These are phyloP conservation scores for Eupeodes luniger DNA, from an alignment of 2,888 invertebrate species.

Conservation along the genomic window DNA sequence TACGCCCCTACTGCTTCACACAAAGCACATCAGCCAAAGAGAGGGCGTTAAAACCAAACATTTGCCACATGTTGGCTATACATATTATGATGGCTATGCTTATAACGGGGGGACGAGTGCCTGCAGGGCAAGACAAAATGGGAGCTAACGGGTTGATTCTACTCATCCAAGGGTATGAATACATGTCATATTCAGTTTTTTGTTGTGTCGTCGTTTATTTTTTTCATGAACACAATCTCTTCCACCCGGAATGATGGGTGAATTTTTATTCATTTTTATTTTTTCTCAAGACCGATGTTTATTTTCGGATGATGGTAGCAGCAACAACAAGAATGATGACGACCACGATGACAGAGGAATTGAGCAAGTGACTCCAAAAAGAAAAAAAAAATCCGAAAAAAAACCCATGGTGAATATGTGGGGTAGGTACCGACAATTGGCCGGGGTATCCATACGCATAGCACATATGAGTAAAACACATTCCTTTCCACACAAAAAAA, in stretches of 20 bases:
- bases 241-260: slow-evolving; percentile 1
- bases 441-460: not conserved
- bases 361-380: slow-evolving; percentile 66
- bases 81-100: not conserved
- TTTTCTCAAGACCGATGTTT: slow-evolving; percentile 24
- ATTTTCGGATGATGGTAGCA: slow-evolving; percentile 27
- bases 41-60: slow-evolving; percentile 27
- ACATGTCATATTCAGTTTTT: slow-evolving; percentile 67
- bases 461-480: not conserved
- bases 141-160: slow-evolving; percentile 52
- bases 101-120: not conserved
- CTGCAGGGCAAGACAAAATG: slow-evolving; percentile 21
- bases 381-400: not conserved
- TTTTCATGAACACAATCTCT: slow-evolving; percentile 20
- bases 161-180: slow-evolving; percentile 47
- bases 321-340: slow-evolving; percentile 23
- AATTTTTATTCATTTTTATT: not conserved
- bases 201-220: slow-evolving; percentile 5
- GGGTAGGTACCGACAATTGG: slow-evolving; percentile 3
- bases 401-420: slow-evolving; percentile 33
- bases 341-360: slow-evolving; percentile 49
- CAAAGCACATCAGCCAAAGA: not conserved
- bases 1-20: slow-evolving; percentile 25
- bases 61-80: slow-evolving; percentile 30
- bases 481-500: not conserved